Base-by-base conservation (phyloP, 2,888 invertebrate genomes). In the Parasteatoda lunata region DNA sequence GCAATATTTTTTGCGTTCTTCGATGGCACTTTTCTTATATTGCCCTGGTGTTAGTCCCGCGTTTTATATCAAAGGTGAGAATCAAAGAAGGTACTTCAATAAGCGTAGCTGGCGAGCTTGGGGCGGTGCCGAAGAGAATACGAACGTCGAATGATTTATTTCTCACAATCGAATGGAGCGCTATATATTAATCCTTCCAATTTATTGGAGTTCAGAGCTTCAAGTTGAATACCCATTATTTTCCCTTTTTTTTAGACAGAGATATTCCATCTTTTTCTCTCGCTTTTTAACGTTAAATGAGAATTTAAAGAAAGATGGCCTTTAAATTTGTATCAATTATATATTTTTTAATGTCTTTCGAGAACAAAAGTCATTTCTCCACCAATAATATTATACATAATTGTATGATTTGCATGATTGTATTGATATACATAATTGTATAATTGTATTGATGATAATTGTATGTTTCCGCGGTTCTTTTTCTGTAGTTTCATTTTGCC, bases 101-200 rank as follows among this genome's bases (percentile, higher is more conserved):
- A 82, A 82, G 71, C 52, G 83, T 52, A 73, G 13, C 49, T 7
- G 15, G 51, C 48, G 64, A 49, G 76, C 48, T 59, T n/a, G 65
- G 59, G 64, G 59, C 59, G 59, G 30, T 59, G 59, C 59, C 59
- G 9, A n/a, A 59, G 59, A 59, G 59, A 59, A 73, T 73, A 80
- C 52, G 75, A 59, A 77, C 70, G 48, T 65, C 75, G 30, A 72
- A 79, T 85, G 85, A 85, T 79, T 79, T 85, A 85, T 85, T 69
- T 65, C 85, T 79, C 51, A 79, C 84, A 85, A 85, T 85, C 79
- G 85, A 85, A 85, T 76, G 75, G 79, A 76, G 79, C 69, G 79
- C 75, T 79, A 85, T 85, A 79, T 85, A 85, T 79, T 85, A 85
- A 85, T 85, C 85, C 76, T 85, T 79, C 75, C 85, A 79, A 85